Conservation (phyloP, 1,140 invertebrate genomes). For the Drosophila serrata region DNA sequence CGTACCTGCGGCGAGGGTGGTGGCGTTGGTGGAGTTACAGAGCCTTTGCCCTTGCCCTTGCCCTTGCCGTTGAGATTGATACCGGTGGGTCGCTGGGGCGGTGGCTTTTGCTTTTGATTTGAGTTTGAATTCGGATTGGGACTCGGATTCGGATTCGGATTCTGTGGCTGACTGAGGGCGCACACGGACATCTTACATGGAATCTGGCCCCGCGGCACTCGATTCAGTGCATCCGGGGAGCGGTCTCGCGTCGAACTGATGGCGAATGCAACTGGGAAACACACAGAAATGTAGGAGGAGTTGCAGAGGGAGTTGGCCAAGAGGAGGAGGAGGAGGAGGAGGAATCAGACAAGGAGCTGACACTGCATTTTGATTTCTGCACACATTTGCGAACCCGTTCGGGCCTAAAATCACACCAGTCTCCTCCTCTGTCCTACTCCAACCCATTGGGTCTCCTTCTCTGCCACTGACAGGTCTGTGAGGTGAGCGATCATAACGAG, state of each 20-base stretch:
- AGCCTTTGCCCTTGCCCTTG: slow-evolving; percentile 16
- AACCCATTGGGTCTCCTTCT: not conserved
- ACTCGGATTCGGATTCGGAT: slow-evolving; percentile 21
- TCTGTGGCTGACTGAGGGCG: slow-evolving; percentile 48
- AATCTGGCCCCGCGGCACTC: slow-evolving; percentile 53
- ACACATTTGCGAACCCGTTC: slow-evolving; percentile 70
- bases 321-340: not conserved
- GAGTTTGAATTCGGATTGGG: slow-evolving; percentile 15
- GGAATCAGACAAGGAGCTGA: slow-evolving; percentile 1
- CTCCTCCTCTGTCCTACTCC: not conserved
- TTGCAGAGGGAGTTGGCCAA: not conserved
- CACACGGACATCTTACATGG: slow-evolving; percentile 80
- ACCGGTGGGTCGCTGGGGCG: not conserved
- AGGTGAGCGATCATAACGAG: slow-evolving; percentile 20
- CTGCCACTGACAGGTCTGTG: not conserved
- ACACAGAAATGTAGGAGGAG: not conserved
- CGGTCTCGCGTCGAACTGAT: slow-evolving; percentile 2
- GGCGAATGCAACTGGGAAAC: slow-evolving; percentile 13
- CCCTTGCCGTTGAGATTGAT: slow-evolving; percentile 10
- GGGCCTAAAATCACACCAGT: slow-evolving; percentile 46
- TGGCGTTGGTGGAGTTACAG: slow-evolving; percentile 57
- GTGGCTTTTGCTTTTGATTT: slow-evolving; percentile 29
- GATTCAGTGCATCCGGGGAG: slow-evolving; percentile 29
- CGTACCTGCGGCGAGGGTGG: slow-evolving; percentile 76
- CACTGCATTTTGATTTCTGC: slow-evolving; percentile 53